Percentiles rank a stretch among this genome's conserved stretches.
Evolutionary conservation across 2,888 invertebrate species (phyloP).

Genomic region (Volucella zonaria): DNA sequence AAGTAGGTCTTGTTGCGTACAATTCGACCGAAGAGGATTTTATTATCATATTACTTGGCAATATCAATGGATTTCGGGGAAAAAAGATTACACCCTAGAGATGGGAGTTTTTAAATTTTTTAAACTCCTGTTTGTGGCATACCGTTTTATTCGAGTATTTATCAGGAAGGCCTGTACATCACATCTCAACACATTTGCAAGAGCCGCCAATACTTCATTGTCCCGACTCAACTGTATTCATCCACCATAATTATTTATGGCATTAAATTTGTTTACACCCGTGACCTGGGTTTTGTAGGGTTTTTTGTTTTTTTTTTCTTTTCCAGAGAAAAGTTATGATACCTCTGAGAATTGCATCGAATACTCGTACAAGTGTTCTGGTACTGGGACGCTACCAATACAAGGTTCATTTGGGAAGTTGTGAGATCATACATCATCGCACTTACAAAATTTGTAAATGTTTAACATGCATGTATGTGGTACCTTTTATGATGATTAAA

Average conservation of each 20-base stretch:
- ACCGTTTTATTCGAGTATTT: too few relatives aligned
- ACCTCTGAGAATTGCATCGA: conserved; percentile 54
- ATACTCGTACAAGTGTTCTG: conserved; percentile 36
- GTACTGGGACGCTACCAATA: conserved; percentile 30
- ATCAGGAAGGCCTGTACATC: too few relatives aligned
- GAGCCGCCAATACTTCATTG: conserved; percentile 24
- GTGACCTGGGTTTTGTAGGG: not conserved
- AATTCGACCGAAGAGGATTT: too few relatives aligned
- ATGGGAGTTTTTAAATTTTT: too few relatives aligned
- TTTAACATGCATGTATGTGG: conserved; percentile 49
- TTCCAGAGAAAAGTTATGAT: conserved; percentile 58
- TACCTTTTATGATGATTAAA: conserved; percentile 74
- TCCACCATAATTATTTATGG: conserved; percentile 64
- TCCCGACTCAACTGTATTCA: conserved; percentile 18
- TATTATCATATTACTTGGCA: too few relatives aligned
- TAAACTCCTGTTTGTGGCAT: too few relatives aligned
- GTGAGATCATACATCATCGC: conserved; percentile 42
- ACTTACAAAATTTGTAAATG: conserved; percentile 54
- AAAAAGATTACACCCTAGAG: too few relatives aligned
- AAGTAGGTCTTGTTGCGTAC: too few relatives aligned
- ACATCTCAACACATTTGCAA: not conserved
- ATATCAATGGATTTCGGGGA: too few relatives aligned
- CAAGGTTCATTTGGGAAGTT: conserved; percentile 59
- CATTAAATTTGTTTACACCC: conserved; percentile 58
- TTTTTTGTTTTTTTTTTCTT: conserved; percentile 22